These are phyloP conservation scores for Cottus gobio DNA, from an alignment of 2,113 vertebrate species.

Conservation along the genomic window DNA sequence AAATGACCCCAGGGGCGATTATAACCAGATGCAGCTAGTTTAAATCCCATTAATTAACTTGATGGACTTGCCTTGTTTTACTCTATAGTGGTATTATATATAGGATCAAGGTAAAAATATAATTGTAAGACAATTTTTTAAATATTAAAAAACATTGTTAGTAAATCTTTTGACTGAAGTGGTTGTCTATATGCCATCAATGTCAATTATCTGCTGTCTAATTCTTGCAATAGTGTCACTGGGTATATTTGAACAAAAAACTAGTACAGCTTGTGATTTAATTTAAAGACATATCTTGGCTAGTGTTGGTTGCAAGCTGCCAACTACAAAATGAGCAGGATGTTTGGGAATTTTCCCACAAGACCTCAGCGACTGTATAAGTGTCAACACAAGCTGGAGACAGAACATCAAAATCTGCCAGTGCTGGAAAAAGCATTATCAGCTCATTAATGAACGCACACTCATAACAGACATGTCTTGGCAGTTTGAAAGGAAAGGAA, in stretches of 20 bases:
- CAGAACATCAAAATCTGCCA: background rate
- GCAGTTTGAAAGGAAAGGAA: background rate
- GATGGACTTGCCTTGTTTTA: background rate
- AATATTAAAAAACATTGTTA: too few relatives aligned
- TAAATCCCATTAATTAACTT: background rate
- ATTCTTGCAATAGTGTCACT: background rate
- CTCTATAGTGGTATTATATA: background rate
- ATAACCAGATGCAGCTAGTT: background rate
- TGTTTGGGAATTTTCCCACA: conserved; percentile 1
- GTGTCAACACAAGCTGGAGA: background rate
- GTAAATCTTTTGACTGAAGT: background rate
- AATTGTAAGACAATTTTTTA: background rate
- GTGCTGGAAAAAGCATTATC: conserved; percentile 12
- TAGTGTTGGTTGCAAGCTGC: background rate
- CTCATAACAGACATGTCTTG: too few relatives aligned
- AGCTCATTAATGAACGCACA: conserved; percentile 40
- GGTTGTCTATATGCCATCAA: background rate
- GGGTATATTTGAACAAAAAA: too few relatives aligned
- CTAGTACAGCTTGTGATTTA: background rate
- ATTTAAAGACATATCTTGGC: background rate
- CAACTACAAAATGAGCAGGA: background rate
- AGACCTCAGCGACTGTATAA: background rate
- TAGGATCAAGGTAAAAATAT: background rate
- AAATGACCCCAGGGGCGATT: background rate
- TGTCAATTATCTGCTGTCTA: background rate